Base-by-base conservation (phyloP, 1,140 invertebrate species). In the Ptiloglossa arizonensis region DNA sequence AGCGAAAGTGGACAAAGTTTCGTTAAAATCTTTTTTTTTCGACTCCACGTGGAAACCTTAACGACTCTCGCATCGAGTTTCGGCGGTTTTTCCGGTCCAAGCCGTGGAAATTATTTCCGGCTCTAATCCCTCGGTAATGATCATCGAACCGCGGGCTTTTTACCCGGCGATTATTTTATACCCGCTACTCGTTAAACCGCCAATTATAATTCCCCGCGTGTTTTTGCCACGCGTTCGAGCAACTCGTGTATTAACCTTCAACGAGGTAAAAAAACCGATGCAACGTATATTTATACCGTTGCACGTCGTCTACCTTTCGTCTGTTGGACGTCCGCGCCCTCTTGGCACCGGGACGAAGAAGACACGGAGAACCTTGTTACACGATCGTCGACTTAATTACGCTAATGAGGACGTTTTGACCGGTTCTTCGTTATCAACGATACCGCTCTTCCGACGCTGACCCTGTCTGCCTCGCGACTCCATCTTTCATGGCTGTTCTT, bases 361-460 rank as follows among this genome's bases (percentile, higher is more conserved):
- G 48, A n/a, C n/a, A n/a, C n/a, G n/a, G n/a, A n/a, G n/a, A n/a
- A n/a, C n/a, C 62, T 67, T 48, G 66, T 83, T 83, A 60, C 71
- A 83, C 64, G 70, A 73, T 75, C 57, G 44, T 22, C 17, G 64
- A 67, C 63, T 81, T 86, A 83, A 86, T 86, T 86, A 86, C 79
- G 68, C 59, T 82, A 80, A 82, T 68, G 80, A 85, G 83, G 35
- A 83, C 46, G 60, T 84, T 84, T 64, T 32, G 66, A 57, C 56
- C 54, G 48, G 50, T 50, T 41, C 35, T 38, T 60, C 35, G 44
- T 71, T 63, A 70, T 71, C 48, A 46, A 63, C 41, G 50, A 46
- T 48, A 29, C 59, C 35, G 22, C n/a, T 22, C 48, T 44, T 27
- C 38, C 81, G 72, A 70, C 66, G 68, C 52, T 81, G 79, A 82